Evolutionary conservation across 35 echinoderm and acorn worm species (phyloP), one percentile per base, ranked within the genome.

Genomic region (Diadema setosum): DNA sequence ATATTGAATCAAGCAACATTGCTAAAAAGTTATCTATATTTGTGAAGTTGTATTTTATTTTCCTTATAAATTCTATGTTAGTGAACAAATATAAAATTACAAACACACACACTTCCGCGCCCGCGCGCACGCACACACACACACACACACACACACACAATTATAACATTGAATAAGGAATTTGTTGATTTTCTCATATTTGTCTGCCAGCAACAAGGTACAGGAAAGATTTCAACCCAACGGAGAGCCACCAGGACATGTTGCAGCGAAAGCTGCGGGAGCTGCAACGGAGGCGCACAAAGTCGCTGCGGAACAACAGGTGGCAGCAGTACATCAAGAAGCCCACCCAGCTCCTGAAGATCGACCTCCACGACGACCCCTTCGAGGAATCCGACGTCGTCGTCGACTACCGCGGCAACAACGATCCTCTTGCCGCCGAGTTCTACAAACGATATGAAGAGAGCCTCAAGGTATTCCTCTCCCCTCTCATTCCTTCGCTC

Each of bases 221-320:
- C n/a, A 78, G 44, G 21, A 34, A 41, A 41, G 73, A 78, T 41
- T 78, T 78, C 60, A 69, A 7, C 20, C 46, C 48, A 5, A 17
- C 58, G 23, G 41, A 65, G 3, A 90, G 41, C 40, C 88, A 90
- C 32, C 80, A 90, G 45, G 80, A 84, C 3, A 65, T 83, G 80
- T 60, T 90, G 21, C n/a, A 80, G 1, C 58, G 39, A 5, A 90
- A 70, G 60, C 34, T 90, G 0, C 39, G 44, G 34, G 88, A 90
- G 17, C 39, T 90, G 37, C 81, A 90, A 18, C 39, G 18, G 30
- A 90, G 69, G 31, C 88, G 88, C 11, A 43, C 88, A 37, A 90
- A 73, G 65, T 35, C 39, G 9, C 49, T 90, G 3, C 83, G 75
- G 56, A 75, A 75, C 6, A 46, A 18, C 39, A 67, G 58, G 29